Conservation (phyloP, 2,888 invertebrate genomes). For the Matsumyia berberina region DNA sequence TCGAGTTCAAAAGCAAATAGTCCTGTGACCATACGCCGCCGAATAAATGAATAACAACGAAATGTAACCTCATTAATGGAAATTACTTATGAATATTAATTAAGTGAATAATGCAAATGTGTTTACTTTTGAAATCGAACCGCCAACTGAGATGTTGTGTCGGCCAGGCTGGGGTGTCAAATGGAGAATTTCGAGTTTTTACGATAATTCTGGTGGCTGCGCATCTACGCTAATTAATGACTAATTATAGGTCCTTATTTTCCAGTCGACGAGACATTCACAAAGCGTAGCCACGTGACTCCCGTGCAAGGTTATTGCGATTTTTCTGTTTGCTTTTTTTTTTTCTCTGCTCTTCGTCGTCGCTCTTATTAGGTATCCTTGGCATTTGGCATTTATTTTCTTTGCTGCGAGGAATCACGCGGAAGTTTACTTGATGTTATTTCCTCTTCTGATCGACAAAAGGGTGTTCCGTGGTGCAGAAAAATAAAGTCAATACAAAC, state of each 20-base stretch:
- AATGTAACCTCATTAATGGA: slow-evolving; percentile 75
- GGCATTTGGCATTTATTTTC: slow-evolving; percentile 62
- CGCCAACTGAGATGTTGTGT: slow-evolving; percentile 13
- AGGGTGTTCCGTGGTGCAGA: slow-evolving; percentile 66
- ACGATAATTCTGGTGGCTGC: slow-evolving; percentile 50
- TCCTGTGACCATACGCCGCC: slow-evolving; percentile 57
- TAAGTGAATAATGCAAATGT: slow-evolving; percentile 73
- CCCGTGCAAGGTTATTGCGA: slow-evolving; percentile 32
- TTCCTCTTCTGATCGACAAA: slow-evolving; percentile 61
- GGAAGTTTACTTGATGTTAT: slow-evolving; percentile 72
- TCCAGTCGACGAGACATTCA: slow-evolving; percentile 62
- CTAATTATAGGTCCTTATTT: slow-evolving; percentile 70
- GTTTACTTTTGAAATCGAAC: slow-evolving; percentile 75
- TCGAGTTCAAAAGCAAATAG: slow-evolving; percentile 51
- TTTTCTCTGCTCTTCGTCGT: not conserved
- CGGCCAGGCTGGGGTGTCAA: not conserved
- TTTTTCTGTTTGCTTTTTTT: slow-evolving; percentile 3
- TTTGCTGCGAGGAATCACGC: slow-evolving; percentile 66
- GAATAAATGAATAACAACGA: slow-evolving; percentile 71
- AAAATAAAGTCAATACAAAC: slow-evolving; percentile 65
- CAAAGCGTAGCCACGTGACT: slow-evolving; percentile 48
- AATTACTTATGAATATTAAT: slow-evolving; percentile 77
- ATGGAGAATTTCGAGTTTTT: slow-evolving; percentile 48
- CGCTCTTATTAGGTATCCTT: slow-evolving; percentile 63
- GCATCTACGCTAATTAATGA: slow-evolving; percentile 69